Evolutionary conservation across 2,113 vertebrate genomes (phyloP), one percentile per base, ranked within the genome.

Genomic region (Cephalopterus ornatus): DNA sequence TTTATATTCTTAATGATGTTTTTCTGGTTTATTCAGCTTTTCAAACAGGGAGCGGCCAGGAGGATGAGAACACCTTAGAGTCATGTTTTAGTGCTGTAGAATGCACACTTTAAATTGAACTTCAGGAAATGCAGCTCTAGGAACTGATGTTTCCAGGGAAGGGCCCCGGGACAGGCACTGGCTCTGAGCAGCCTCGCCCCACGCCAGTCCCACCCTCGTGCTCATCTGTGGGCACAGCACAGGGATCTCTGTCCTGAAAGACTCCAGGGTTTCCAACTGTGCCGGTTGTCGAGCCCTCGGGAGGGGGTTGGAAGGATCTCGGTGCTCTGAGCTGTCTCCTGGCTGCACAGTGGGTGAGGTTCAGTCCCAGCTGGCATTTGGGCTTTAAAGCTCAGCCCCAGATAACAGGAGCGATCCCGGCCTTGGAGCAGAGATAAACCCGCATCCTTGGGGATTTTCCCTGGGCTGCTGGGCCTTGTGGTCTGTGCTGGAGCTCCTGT

Each of bases 191-290:
- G 41, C 41, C 41, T 42, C 41, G 5, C 41, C 41, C 41, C 0
- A 7, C 4, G 19, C 35, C 11, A 16, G 81, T 85, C 63, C 65
- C 65, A 8, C 65, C 28, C 49, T 27, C 24, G 3, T 30, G 62
- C 3, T 2, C 50, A 5, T 55, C 95, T 17, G 3, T 1, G 58
- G 85, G 85, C 91, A 70, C 20, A 6, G 70, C 24, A 0, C 42
- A 5, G 67, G n/a, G 52, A 79, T 53, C 87, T 91, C 22, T 79
- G 76, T 63, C 92, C 94, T 89, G 12, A 59, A 74, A 70, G 28
- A 33, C 72, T 86, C 61, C 61, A 62, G 89, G 41, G 47, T 81
- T 82, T 72, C 30, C 80, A 80, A 76, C 67, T 21, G 47, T 3
- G 27, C 4, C 50, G 74, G 21, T 53, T 88, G 71, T 37, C 1